Conservation (phyloP, 2,888 invertebrate genomes). For the Lithophane leautieri region DNA sequence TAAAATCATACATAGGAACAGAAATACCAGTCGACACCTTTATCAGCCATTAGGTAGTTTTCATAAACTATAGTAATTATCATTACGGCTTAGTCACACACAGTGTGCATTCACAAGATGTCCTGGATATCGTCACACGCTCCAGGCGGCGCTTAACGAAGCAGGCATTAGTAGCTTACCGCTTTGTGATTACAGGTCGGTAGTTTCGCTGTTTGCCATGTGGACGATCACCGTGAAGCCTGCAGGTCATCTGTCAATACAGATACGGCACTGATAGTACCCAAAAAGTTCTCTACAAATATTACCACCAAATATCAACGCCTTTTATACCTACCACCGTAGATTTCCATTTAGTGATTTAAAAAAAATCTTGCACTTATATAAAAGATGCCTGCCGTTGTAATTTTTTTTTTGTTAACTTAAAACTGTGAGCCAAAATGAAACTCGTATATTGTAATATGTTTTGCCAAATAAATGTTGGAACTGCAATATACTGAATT, state of each 20-base stretch:
- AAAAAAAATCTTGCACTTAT: background rate
- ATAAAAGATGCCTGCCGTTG: slow-evolving; percentile 29
- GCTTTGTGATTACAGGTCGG: slow-evolving; percentile 68
- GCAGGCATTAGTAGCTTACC: slow-evolving; percentile 62
- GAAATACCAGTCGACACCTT: background rate
- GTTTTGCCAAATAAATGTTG: slow-evolving; percentile 71
- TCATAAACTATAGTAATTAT: background rate
- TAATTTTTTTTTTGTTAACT: slow-evolving; percentile 49
- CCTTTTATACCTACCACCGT: slow-evolving; percentile 9
- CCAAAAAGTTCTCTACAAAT: slow-evolving; percentile 44
- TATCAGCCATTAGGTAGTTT: background rate
- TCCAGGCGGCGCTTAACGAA: slow-evolving; percentile 51
- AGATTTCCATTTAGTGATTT: background rate
- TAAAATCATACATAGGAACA: background rate
- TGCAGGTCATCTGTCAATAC: slow-evolving; percentile 63
- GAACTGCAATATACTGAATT: slow-evolving; percentile 70
- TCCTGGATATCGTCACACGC: slow-evolving; percentile 43
- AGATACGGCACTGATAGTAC: slow-evolving; percentile 62
- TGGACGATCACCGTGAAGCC: slow-evolving; percentile 52
- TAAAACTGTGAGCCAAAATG: slow-evolving; percentile 58
- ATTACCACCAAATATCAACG: slow-evolving; percentile 30
- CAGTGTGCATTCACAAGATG: slow-evolving; percentile 37
- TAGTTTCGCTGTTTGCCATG: slow-evolving; percentile 66
- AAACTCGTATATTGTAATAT: slow-evolving; percentile 59
- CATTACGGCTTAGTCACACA: background rate